Base-by-base conservation (phyloP, 2,113 vertebrate species). In the Mesocricetus auratus region DNA sequence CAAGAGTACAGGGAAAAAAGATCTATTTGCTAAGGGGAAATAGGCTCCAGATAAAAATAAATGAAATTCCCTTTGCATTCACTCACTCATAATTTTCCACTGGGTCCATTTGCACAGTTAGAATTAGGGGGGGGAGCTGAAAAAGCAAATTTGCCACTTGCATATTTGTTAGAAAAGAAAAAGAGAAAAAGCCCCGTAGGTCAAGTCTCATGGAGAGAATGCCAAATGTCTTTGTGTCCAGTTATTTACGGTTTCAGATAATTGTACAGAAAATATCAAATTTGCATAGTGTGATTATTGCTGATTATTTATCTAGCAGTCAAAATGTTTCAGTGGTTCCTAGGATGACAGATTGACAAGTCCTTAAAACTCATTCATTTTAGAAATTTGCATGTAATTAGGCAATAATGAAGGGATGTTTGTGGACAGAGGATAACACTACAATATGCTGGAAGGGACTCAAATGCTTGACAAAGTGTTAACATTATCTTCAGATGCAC, bases 201-300 rank as follows among this genome's bases (percentile, higher is more conserved):
- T 99, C 98, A 98, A 98, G 96, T 98, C 97, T 98, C 98, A 97
- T 95, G 98, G 99, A 99, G 98, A 99, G 99, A 99, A 99, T 99
- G 99, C 99, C 99, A 99, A 99, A 99, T 99, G 99, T 99, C 99
- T 99, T 99, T 99, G 99, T 99, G 99, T 99, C 99, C 99, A 97
- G 99, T 99, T 99, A 99, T 99, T 99, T 99, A 99, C 99, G 99
- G 99, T 99, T 98, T 98, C 98, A 99, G 98, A 99, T 99, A 99
- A 99, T 99, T 99, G 99, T 99, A 99, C 98, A 99, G 99, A 99
- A 99, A 99, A 99, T 99, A 99, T 99, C 99, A 99, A 99, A 99
- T 99, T 99, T 99, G 99, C 99, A 99, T 99, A 99, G 99, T 99
- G 99, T 99, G 99, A 99, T 99, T 99, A 99, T 99, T 99, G 99